Base-by-base conservation (phyloP, 2,113 vertebrate species). In the Vulpes ferrilata region DNA sequence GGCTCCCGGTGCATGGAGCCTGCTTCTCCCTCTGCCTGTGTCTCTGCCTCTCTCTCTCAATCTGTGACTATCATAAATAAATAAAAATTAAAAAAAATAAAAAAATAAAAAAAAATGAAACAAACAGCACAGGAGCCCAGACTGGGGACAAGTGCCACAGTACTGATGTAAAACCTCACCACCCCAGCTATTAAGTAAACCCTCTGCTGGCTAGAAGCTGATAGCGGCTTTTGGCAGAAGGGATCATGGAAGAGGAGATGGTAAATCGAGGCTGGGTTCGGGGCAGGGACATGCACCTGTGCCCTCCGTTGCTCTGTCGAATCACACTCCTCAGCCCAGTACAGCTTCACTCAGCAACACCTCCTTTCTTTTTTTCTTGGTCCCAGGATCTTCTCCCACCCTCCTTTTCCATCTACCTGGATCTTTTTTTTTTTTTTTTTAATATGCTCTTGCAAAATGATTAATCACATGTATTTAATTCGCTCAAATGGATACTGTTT, bases 241-340 rank as follows among this genome's bases (percentile, higher is more conserved):
- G n/a, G 62, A 30, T 1, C 25, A 7, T 0, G 1, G 53, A 22
- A 35, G 48, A 2, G n/a, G 62, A 11, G 74, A 35, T 0, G 3
- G 57, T n/a, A 23, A n/a, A 67, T 3, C 3, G 11, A 53, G 62
- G 62, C 64, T 2, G 13, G 64, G 12, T 1, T 0, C 13, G 62
- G 12, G 65, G 32, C 48, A 11, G 64, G 64, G 17, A 20, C 11
- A 1, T 16, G 43, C 7, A 1, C 1, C 3, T 32, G 25, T 79
- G 27, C 48, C 32, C 79, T 15, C 32, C 0, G 25, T 17, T 22
- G 79, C 32, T 55, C 32, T 16, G 25, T 27, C 2, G 2, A 4
- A 13, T 53, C 30, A 3, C 20, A 1, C 43, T 5, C 30, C 74
- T 78, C 88, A 10, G 74, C 48, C 74, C 6, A 9, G 32, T 15